These are phyloP conservation scores for Barypeithes pellucidus DNA, from an alignment of 2,888 invertebrate species.

Conservation along the genomic window DNA sequence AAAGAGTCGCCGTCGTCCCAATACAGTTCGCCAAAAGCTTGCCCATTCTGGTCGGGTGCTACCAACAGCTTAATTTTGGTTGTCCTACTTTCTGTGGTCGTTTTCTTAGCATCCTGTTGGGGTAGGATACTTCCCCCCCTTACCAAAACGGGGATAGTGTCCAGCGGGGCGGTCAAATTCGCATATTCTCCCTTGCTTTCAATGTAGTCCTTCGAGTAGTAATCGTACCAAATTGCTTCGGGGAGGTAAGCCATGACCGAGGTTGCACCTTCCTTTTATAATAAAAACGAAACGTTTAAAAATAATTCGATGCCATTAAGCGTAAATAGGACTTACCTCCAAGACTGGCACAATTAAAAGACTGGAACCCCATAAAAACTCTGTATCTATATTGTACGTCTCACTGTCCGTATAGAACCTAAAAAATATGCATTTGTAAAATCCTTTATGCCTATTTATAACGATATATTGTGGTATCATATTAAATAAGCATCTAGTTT, in stretches of 20 bases:
- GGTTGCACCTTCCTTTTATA: too few relatives aligned
- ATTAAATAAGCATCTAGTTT: too few relatives aligned
- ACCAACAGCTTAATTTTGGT: too few relatives aligned
- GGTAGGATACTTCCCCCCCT: too few relatives aligned
- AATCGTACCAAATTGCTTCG: constrained; percentile 80
- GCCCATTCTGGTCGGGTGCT: too few relatives aligned
- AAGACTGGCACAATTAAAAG: constrained; percentile 85
- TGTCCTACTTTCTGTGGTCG: too few relatives aligned
- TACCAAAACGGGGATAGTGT: constrained; percentile 77
- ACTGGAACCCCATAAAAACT: constrained; percentile 85
- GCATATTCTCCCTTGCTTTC: too few relatives aligned
- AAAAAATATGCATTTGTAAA: too few relatives aligned
- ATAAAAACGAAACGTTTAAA: constrained; percentile 37
- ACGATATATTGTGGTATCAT: too few relatives aligned
- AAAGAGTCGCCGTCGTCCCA: constrained; percentile 89
- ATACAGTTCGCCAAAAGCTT: constrained; percentile 79
- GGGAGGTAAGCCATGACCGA: constrained; percentile 76
- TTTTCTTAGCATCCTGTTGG: too few relatives aligned
- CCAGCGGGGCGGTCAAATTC: too few relatives aligned
- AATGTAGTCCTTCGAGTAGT: constrained; percentile 71
- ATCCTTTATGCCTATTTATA: too few relatives aligned
- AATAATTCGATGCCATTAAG: not conserved
- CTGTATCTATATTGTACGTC: constrained; percentile 80
- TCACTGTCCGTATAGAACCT: constrained; percentile 77
- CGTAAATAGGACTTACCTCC: constrained; percentile 67